Conservation (phyloP, 2,888 invertebrate species). For the Drosophila parthenogenetica region DNA sequence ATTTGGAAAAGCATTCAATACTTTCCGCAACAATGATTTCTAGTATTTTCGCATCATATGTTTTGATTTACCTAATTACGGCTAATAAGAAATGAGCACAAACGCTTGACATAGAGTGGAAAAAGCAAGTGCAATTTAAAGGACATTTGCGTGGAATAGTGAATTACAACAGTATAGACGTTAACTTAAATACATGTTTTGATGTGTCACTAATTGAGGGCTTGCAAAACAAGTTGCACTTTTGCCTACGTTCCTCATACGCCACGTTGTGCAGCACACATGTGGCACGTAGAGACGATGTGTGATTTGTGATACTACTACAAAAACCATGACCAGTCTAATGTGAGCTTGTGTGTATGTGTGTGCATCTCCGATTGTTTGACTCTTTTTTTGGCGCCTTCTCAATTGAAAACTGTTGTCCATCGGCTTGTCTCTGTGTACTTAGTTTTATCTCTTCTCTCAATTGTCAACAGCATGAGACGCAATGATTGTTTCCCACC, state of each 20-base stretch:
- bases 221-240: slow-evolving; percentile 41
- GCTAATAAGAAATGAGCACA: slow-evolving; percentile 5
- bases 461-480: slow-evolving; percentile 43
- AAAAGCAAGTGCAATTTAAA: slow-evolving; percentile 21
- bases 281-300: slow-evolving; percentile 14
- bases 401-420: slow-evolving; percentile 24
- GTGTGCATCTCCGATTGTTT: slow-evolving; percentile 30
- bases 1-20: slow-evolving; percentile 35
- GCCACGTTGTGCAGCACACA: slow-evolving; percentile 38
- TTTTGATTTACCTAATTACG: slow-evolving; percentile 13
- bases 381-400: slow-evolving; percentile 41
- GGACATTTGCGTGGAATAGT: slow-evolving; percentile 14
- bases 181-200: background rate
- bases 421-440: slow-evolving; percentile 13
- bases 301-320: background rate
- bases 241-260: slow-evolving; percentile 30
- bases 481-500: slow-evolving; percentile 25
- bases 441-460: slow-evolving; percentile 9
- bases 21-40: slow-evolving; percentile 24
- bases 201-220: slow-evolving; percentile 13
- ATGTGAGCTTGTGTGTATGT: slow-evolving; percentile 8
- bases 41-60: slow-evolving; percentile 4
- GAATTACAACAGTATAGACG: background rate
- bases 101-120: slow-evolving; percentile 18
- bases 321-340: slow-evolving; percentile 52